phyloP scores from a whole-genome alignment of 2,113 vertebrate species.

The Malurus cyaneus region DNA sequence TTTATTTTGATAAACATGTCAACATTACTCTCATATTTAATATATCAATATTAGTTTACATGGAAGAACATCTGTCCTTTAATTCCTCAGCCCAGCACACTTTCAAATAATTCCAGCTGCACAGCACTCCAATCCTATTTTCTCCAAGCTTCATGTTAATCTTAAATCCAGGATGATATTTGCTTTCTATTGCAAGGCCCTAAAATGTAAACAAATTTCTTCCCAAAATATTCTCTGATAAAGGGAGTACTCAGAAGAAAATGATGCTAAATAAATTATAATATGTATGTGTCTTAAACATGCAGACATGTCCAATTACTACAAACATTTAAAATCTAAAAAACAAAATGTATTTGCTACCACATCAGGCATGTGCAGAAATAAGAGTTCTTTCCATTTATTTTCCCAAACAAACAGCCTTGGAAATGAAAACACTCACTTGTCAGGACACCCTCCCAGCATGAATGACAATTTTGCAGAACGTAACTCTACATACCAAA shows the following conservation, averaged over 20 bases:
- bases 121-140: slow-evolving; percentile 16
- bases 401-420: slow-evolving; percentile 48
- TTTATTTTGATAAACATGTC: neutral
- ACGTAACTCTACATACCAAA: neutral
- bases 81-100: neutral
- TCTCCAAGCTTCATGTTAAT: neutral
- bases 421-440: slow-evolving; percentile 39
- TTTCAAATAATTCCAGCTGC: neutral
- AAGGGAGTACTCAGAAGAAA: neutral
- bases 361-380: slow-evolving; percentile 32
- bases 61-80: neutral
- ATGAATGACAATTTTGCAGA: slow-evolving; percentile 54
- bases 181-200: neutral
- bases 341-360: neutral
- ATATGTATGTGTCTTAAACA: neutral
- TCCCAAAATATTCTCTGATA: neutral
- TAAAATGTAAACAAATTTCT: neutral
- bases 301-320: slow-evolving; percentile 3
- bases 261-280: neutral
- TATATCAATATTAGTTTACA: neutral
- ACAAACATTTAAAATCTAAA: neutral
- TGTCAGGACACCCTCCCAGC: slow-evolving; percentile 51
- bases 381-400: slow-evolving; percentile 50
- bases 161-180: neutral
- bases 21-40: neutral